Base-by-base conservation (phyloP, 2,113 vertebrate genomes). In the Colaptes auratus region DNA sequence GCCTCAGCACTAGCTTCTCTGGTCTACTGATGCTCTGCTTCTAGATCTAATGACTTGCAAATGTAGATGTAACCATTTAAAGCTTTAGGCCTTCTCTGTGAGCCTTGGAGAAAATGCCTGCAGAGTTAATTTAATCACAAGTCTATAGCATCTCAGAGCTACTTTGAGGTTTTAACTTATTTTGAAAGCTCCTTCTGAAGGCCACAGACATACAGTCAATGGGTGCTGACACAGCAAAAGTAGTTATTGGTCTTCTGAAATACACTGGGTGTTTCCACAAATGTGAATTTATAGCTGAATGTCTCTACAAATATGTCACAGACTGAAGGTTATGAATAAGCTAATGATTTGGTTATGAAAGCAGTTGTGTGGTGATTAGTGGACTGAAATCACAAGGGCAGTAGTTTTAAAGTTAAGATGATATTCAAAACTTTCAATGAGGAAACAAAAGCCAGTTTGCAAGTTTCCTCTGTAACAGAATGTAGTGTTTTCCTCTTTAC, bases 401-500 rank as follows among this genome's bases (percentile, higher is more conserved):
- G 36, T 18, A 20, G 8, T n/a, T n/a, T 59, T 60, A 33, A 31
- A 7, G 10, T 19, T 78, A 67, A 30, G 4, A 2, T 9, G 2
- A 33, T 42, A 64, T 71, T 33, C n/a, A 67, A 50, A 88, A 21
- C 30, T 39, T 39, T 42, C 33, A 52, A 4, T 7, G 28, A 65
- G 24, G 28, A 79, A 88, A 36, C 14, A 35, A 80, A 69, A 72
- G 10, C 44, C 65, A 73, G 23, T 48, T 72, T 39, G 12, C 15
- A 76, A 44, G 9, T 18, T 61, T 27, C 53, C 33, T 48, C 36
- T 50, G 11, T 17, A 73, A 23, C 2, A 82, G 12, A 67, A 82
- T 1, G 2, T 4, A 27, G 27, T 0, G 1, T 39, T 71, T 50
- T 35, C 15, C 58, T 65, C 61, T 50, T 42, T 30, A 7, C 20